Conservation (phyloP, 2,113 vertebrate species). For the Microtus oregoni region DNA sequence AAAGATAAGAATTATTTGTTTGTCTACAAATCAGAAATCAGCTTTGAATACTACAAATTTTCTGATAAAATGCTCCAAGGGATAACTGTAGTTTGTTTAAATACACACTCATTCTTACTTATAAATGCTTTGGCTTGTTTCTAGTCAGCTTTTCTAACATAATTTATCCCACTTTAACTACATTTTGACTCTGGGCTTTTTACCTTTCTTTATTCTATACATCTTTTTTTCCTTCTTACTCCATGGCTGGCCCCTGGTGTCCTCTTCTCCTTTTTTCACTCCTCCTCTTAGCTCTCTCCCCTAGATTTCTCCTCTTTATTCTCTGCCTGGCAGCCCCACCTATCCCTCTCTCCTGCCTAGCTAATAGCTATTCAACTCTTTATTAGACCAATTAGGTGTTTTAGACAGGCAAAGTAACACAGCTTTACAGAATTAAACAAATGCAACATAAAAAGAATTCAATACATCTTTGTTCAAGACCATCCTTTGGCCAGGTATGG, state of each 20-base stretch:
- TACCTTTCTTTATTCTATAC: background rate
- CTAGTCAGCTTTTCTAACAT: background rate
- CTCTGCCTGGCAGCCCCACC: background rate
- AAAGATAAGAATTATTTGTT: background rate
- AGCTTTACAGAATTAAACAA: background rate
- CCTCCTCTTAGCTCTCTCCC: background rate
- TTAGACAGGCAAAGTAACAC: background rate
- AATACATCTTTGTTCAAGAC: background rate
- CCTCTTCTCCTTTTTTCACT: background rate
- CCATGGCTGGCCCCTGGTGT: background rate
- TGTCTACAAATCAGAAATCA: background rate
- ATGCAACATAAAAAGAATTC: background rate
- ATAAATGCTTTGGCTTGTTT: background rate
- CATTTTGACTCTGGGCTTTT: background rate
- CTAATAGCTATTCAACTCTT: background rate
- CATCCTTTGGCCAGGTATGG: background rate
- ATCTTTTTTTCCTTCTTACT: no score
- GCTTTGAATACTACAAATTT: conserved; percentile 7
- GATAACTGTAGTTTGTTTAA: background rate
- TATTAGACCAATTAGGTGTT: background rate
- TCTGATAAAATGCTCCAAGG: background rate
- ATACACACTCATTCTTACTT: background rate
- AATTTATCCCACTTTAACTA: background rate
- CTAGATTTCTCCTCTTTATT: background rate
- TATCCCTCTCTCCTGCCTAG: background rate